Evolutionary conservation across 2,888 invertebrate species (phyloP), one percentile per base, ranked within the genome.

Genomic region (Parnassius glacialis): DNA sequence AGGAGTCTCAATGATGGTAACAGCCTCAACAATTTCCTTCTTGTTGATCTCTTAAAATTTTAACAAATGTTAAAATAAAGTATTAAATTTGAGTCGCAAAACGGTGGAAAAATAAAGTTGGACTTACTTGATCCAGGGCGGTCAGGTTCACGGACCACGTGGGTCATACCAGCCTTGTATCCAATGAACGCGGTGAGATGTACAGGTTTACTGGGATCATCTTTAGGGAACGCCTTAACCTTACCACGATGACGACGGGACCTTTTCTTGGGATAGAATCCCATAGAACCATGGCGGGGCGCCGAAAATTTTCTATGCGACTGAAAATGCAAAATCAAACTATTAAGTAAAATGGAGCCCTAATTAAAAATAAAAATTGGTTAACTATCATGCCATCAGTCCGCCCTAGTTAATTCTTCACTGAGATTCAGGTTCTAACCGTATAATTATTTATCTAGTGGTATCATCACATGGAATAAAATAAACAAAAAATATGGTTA

Each of bases 151-250:
- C 99, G 95, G 10, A 99, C 97, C 89, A 99, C 97, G 88, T 99
- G 99, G 79, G 98, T 99, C 99, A 99, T 99, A 86, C 99, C 99
- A 82, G 99, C 99, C 90, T 99, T 99, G 92, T 99, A 99, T 65
- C 97, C 98, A 76, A 99, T 94, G 84, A 99, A 99, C 55, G 99
- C 97, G 1, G 99, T 99, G 66, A 99, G 93, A 92, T 99, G 99
- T 3, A 99, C 97, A 52, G 99, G 99, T 88, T 99, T 99, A 77
- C 93, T 95, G 43, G 96, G 93, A 85, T 99, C 98, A 94, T 99
- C 99, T 85, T 97, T 99, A 44, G 99, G 99, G 94, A 99, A 99
- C 61, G 99, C 97, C 97, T 99, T 99, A 70, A 98, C 97, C 92
- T 99, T 99, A 77, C 99, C 99, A 92, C 99, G 97, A 93, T 98